Evolutionary conservation across 2,797 vertebrate genomes (phyloP), one percentile per base, ranked within the genome.

Genomic region (Euthynnus affinis): DNA sequence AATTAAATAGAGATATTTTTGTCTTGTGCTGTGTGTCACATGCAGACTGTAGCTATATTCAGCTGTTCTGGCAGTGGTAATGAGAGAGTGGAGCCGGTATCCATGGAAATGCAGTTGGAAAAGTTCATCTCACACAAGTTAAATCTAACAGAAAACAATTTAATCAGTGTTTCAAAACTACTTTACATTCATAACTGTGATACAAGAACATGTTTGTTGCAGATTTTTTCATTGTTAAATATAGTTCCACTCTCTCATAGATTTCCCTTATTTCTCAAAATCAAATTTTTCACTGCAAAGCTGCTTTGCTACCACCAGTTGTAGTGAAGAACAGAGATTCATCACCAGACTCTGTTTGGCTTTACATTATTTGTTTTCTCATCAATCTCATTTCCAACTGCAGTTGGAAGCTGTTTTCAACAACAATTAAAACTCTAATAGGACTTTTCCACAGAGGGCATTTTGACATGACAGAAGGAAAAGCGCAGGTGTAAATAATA

Each of bases 51-150:
- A 71, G 87, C 83, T 85, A 75, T 74, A 85, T 76, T 90, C 80
- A 79, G 88, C 81, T 72, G 74, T 83, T 84, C 80, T 74, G 77
- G 83, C 87, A 85, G 87, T 82, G 65, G 80, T 88, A 82, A 86
- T 66, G 67, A 88, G 78, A 85, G 76, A 88, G 75, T 57, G 52
- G 86, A 86, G 80, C 65, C 40, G 20, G 89, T 93, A 91, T 90
- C 91, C 92, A 92, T 92, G 87, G 91, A 88, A 93, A 94, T 90
- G 72, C 67, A 67, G 67, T 76, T 5, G 22, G 65, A 87, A 86
- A 89, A 77, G 68, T 88, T 89, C 53, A 80, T 15, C 76, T 73
- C 37, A 40, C 67, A 61, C 65, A 81, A 84, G 58, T 77, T 71
- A 17, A 61, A 79, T 70, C 62, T 64, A 68, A 83, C 23, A 72